These are phyloP conservation scores for Diuraphis noxia DNA, from an alignment of 1,140 invertebrate genomes.

Conservation along the genomic window DNA sequence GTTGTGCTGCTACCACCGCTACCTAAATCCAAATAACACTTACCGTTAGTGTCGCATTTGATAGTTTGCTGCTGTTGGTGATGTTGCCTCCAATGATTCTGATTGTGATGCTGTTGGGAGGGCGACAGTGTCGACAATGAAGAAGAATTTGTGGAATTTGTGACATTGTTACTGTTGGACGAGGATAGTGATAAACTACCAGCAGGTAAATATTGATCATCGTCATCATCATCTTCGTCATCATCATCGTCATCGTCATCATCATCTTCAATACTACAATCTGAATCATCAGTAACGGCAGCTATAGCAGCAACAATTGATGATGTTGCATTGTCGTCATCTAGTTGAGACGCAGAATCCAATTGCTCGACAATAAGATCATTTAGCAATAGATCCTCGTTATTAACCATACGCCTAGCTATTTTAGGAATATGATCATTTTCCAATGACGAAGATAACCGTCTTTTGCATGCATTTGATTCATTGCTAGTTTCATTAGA, in stretches of 20 bases:
- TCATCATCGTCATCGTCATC: constrained; percentile 56
- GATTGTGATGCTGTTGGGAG: constrained; percentile 61
- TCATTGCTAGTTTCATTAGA: constrained; percentile 4
- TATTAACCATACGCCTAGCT: constrained; percentile 7
- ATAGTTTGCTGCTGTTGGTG: constrained; percentile 72
- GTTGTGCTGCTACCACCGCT: constrained; percentile 63
- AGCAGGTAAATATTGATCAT: constrained; percentile 61
- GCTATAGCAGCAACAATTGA: constrained; percentile 14
- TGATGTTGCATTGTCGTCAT: neutral
- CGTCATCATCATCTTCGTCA: constrained; percentile 59
- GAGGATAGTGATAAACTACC: constrained; percentile 48
- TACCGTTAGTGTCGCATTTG: constrained; percentile 84
- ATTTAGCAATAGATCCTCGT: neutral
- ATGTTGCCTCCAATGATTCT: constrained; percentile 62
- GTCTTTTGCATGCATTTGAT: constrained; percentile 18
- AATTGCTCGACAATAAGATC: neutral
- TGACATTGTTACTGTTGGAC: constrained; percentile 28
- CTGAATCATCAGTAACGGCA: constrained; percentile 4
- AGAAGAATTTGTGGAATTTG: constrained; percentile 55
- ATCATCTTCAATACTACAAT: constrained; percentile 33
- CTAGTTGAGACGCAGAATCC: neutral
- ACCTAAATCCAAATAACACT: constrained; percentile 84
- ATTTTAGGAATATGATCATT: constrained; percentile 35
- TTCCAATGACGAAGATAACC: neutral
- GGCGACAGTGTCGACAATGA: constrained; percentile 58